Base-by-base conservation (phyloP, 2,113 vertebrate species). In the Neofelis nebulosa region DNA sequence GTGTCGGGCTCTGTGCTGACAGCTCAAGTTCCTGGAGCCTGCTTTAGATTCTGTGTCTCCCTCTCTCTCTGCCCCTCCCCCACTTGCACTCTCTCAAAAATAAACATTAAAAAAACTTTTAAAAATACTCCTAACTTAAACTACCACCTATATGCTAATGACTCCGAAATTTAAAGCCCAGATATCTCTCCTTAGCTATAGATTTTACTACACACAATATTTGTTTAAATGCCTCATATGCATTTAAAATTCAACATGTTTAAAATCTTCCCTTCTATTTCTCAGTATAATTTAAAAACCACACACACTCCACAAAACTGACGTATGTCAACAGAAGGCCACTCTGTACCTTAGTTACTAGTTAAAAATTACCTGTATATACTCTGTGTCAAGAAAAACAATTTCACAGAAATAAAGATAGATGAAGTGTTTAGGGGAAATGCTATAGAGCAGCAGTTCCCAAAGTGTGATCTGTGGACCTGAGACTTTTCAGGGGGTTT, bases 201-300 rank as follows among this genome's bases (percentile, higher is more conserved):
- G 16, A 84, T 92, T 52, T 92, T 48, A 68, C 50, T 63, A 96
- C 3, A 76, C 13, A 68, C 12, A 63, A 31, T 68, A 48, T 81
- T 91, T 25, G 36, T 48, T 87, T 82, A 76, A 87, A 82, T 81
- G 65, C 50, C 5, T n/a, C 36, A 95, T 11, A 76, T 16, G 48
- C 61, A 79, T 69, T 94, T 94, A 82, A 91, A 76, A 41, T 52
- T 88, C 82, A 76, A 74, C 55, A 82, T 50, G 19, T 82, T 91
- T 91, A 68, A 87, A 83, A 66, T 76, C 33, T 63, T 63, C 61
- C 27, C 15, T 19, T 57, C 52, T 57, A 57, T 18, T 88, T 78
- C 83, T 86, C 36, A 83, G 16, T 81, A 81, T 95, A 50, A 79
- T 87, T 95, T 52, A 74, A 83, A 92, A 76, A 78, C 36, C 23